phyloP scores from a whole-genome alignment of 2,797 vertebrate species.

The Pseudochirops corinnae region DNA sequence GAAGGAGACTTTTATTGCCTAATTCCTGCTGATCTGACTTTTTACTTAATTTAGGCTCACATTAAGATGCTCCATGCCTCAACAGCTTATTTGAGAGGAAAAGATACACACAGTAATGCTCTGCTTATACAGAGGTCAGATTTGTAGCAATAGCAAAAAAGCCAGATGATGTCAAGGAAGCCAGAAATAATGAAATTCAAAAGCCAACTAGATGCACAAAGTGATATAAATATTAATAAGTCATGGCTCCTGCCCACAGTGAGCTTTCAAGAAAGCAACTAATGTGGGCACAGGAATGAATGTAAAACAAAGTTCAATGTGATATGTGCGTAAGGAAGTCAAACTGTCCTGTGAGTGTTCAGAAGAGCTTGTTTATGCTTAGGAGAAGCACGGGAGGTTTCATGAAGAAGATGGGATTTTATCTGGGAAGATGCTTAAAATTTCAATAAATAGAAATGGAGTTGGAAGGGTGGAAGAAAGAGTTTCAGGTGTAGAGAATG shows the following conservation, averaged over 20 bases:
- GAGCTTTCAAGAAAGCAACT: not conserved
- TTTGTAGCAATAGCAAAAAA: not conserved
- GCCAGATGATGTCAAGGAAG: constrained; percentile 55
- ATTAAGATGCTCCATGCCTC: constrained; percentile 62
- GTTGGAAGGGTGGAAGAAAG: not conserved
- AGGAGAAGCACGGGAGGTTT: not conserved
- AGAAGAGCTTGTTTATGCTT: not conserved
- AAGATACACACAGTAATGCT: constrained; percentile 45
- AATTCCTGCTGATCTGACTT: constrained; percentile 74
- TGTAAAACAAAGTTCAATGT: not conserved
- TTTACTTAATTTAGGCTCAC: constrained; percentile 69
- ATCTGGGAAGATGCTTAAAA: not conserved
- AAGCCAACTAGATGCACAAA: not conserved
- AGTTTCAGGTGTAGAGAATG: not conserved
- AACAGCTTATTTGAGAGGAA: constrained; percentile 53
- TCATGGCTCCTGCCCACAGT: not conserved
- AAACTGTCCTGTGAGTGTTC: not conserved
- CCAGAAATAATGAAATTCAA: constrained; percentile 41
- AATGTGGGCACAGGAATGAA: not conserved
- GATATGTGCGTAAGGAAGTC: not conserved
- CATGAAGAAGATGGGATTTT: not conserved
- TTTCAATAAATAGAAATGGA: not conserved
- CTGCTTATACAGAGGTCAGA: constrained; percentile 61
- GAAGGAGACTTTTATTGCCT: constrained; percentile 76
- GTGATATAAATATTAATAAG: not conserved